Percentiles rank a stretch among this genome's conserved stretches.
These are phyloP conservation scores for Nansenia antarctica DNA, from an alignment of 2,113 vertebrate genomes.

Conservation along the genomic window DNA sequence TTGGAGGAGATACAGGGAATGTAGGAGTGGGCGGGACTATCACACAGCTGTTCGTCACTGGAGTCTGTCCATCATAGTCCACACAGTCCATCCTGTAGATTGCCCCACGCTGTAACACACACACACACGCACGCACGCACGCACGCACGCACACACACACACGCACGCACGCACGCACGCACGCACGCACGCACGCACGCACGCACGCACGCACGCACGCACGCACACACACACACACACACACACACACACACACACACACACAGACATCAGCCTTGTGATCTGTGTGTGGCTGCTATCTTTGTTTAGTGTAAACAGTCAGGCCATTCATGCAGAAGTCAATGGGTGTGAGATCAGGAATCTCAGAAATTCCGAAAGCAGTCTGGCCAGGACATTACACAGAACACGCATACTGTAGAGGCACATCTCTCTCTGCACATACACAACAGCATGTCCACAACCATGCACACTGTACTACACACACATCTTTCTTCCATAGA, in stretches of 20 bases:
- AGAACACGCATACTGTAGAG: too few species aligned
- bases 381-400: too few species aligned
- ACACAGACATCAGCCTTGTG: constrained; percentile 58
- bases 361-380: too few species aligned
- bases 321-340: constrained; percentile 50
- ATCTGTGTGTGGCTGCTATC: constrained; percentile 49
- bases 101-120: constrained; percentile 8
- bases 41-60: constrained; percentile 55
- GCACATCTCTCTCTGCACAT: too few species aligned
- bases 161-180: constrained; percentile 32
- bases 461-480: too few species aligned
- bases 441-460: too few species aligned
- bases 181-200: constrained; percentile 28
- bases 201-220: constrained; percentile 22
- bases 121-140: constrained; percentile 18
- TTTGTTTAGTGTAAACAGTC: constrained; percentile 65
- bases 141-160: too few species aligned
- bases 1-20: constrained; percentile 84
- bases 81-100: constrained; percentile 48
- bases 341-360: constrained; percentile 27
- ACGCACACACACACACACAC: constrained; percentile 31
- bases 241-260: constrained; percentile 18
- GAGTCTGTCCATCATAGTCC: constrained; percentile 43
- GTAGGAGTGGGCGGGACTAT: constrained; percentile 70
- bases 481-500: too few species aligned